phyloP scores from a whole-genome alignment of 2,113 vertebrate species.

The Ivindomyrus marchei region DNA sequence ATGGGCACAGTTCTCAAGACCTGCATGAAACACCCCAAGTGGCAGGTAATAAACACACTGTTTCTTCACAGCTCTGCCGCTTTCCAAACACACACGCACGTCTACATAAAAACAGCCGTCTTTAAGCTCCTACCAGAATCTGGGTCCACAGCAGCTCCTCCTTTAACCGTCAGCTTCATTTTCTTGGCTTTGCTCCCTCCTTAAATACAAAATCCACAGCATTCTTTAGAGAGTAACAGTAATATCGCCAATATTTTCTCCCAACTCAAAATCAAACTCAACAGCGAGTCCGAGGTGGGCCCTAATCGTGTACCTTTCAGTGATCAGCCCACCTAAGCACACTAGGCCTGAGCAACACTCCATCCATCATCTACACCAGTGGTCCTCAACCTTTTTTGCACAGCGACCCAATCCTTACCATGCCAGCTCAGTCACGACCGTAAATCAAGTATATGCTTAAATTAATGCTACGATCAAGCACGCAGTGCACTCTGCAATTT shows the following conservation, averaged over 20 bases:
- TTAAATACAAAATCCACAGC: conserved; percentile 37
- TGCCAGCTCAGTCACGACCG: too few relatives aligned
- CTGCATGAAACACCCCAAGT: conserved; percentile 44
- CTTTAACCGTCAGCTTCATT: conserved; percentile 96
- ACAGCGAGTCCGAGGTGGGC: not conserved
- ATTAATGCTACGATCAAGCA: too few relatives aligned
- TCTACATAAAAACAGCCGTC: not conserved
- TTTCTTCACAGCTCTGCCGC: not conserved
- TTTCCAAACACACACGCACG: not conserved
- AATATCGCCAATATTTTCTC: not conserved
- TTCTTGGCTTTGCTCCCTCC: conserved; percentile 86
- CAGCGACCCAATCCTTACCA: too few relatives aligned
- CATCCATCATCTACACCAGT: not conserved
- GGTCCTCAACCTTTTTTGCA: too few relatives aligned
- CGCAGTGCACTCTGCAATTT: too few relatives aligned
- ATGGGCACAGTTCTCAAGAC: conserved; percentile 86
- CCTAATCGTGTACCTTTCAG: not conserved
- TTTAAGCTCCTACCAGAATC: conserved; percentile 72
- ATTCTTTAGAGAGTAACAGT: not conserved
- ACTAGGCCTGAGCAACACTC: not conserved
- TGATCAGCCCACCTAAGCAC: not conserved
- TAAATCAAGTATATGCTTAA: too few relatives aligned
- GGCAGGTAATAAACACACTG: not conserved
- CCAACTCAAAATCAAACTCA: not conserved
- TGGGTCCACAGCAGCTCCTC: conserved; percentile 92